A percentile compares a stretch with the other conserved stretches of the same genome.
These are phyloP conservation scores for Linyphia triangularis DNA, from an alignment of 2,888 invertebrate species.

Conservation along the genomic window DNA sequence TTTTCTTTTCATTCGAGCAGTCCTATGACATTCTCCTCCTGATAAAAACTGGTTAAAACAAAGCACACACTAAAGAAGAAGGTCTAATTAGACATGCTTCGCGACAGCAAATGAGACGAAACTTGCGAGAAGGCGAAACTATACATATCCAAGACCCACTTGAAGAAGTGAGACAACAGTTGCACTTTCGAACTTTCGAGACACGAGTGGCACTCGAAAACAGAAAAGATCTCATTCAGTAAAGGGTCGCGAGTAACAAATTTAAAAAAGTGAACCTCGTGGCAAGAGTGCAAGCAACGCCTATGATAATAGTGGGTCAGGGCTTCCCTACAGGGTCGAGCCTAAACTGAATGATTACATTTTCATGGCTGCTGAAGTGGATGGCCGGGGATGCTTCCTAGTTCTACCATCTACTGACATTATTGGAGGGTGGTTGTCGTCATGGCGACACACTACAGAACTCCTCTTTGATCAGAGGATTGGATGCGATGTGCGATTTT, in stretches of 20 bases:
- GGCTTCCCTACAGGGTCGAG: slow-evolving; percentile 66
- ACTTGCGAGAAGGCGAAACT: not conserved
- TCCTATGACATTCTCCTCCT: too few species aligned
- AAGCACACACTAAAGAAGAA: not conserved
- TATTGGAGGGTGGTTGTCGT: slow-evolving; percentile 59
- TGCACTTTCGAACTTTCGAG: slow-evolving; percentile 53
- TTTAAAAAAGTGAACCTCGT: slow-evolving; percentile 20
- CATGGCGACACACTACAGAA: slow-evolving; percentile 55
- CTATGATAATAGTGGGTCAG: slow-evolving; percentile 70
- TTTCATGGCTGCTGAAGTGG: slow-evolving; percentile 37
- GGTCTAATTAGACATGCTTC: not conserved
- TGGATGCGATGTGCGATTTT: slow-evolving; percentile 37
- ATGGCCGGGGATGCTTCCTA: not conserved
- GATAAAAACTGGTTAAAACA: too few species aligned
- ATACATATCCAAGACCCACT: slow-evolving; percentile 21
- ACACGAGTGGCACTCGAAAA: slow-evolving; percentile 33
- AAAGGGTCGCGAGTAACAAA: slow-evolving; percentile 20
- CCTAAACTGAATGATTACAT: slow-evolving; percentile 26
- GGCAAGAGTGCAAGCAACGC: slow-evolving; percentile 59
- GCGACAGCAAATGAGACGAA: not conserved
- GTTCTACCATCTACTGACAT: slow-evolving; percentile 18
- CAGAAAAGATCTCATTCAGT: slow-evolving; percentile 25
- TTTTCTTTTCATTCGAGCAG: too few species aligned
- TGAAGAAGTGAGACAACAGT: slow-evolving; percentile 18
- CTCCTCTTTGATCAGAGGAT: slow-evolving; percentile 40